Percentiles rank a stretch among this genome's conserved stretches.
Evolutionary conservation across 2,888 invertebrate genomes (phyloP).

Genomic region (Cephus rjabovi): DNA sequence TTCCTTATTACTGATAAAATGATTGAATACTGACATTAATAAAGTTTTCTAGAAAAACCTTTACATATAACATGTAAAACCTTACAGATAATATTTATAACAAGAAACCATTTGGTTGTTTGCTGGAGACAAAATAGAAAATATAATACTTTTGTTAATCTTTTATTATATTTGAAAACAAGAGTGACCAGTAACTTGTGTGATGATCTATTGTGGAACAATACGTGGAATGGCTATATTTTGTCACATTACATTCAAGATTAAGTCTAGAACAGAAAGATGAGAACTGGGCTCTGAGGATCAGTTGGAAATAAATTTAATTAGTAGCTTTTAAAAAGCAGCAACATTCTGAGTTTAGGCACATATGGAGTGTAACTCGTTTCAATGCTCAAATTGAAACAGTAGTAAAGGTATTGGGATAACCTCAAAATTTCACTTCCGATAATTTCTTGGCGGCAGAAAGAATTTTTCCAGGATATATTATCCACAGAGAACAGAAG

Average conservation of each 20-base stretch:
- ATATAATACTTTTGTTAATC: not conserved
- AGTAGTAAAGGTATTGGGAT: not conserved
- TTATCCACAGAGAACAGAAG: slow-evolving; percentile 9
- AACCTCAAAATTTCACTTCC: not conserved
- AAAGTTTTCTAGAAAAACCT: too few species aligned
- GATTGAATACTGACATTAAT: not conserved
- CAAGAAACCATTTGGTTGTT: not conserved
- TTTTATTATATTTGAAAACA: not conserved
- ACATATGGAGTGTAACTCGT: not conserved
- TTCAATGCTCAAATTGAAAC: not conserved
- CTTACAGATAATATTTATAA: not conserved
- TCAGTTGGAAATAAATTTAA: not conserved
- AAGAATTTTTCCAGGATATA: slow-evolving; percentile 17
- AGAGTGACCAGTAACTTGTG: not conserved
- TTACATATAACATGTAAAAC: not conserved
- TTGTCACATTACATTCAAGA: not conserved
- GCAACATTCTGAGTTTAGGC: slow-evolving; percentile 35
- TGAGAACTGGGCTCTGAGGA: not conserved
- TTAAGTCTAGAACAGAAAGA: not conserved
- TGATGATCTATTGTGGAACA: not conserved
- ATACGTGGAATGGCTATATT: not conserved
- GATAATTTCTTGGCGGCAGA: not conserved
- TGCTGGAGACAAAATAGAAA: not conserved
- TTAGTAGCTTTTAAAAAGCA: not conserved
- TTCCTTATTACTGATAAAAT: not conserved